Base-by-base conservation (phyloP, 37 sponge, comb jelly and placozoan genomes). In the Cladorhizidae sp. region DNA sequence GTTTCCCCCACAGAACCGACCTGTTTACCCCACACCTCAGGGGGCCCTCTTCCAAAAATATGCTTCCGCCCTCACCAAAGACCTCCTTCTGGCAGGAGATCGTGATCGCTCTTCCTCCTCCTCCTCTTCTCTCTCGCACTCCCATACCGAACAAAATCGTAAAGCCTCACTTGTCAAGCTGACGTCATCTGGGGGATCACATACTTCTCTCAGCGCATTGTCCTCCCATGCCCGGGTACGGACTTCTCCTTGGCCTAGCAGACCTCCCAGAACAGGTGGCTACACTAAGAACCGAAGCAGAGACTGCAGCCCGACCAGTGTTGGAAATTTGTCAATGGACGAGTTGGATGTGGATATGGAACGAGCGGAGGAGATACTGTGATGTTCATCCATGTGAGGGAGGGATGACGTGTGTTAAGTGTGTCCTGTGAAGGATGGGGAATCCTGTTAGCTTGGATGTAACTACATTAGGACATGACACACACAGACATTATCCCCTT, bases 41-140 rank as follows among this genome's bases (percentile, higher is more conserved):
- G 84, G 71, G n/a, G 40, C 76, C 40, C 74, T 75, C 57, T 78
- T 83, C 32, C 73, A 83, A 23, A 83, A 79, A 36, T 83, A 89
- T 65, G 45, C 83, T 7, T 75, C 73, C 29, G 8, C 82, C 1
- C 82, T 87, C 23, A 41, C 72, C 0, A 40, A 32, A 11, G 76
- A 81, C 22, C 69, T 87, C 65, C 67, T 77, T 3, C 88, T 81
- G 23, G 26, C 49, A 28, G 71, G 75, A 26, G 77, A 56, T n/a
- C 40, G 39, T 11, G 2, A 23, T 3, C 39, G 23, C 1, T 35
- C 37, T 28, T 80, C 70, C 36, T 38, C 54, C 28, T 52, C 59
- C 41, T 72, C 61, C 51, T 80, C 70, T 55, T 38, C 54, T 11
- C 38, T 59, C 41, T 72, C 61, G 64, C 67, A 50, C 67, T 72